phyloP scores from a whole-genome alignment of 2,888 invertebrate genomes.

The Synergus itoensis region DNA sequence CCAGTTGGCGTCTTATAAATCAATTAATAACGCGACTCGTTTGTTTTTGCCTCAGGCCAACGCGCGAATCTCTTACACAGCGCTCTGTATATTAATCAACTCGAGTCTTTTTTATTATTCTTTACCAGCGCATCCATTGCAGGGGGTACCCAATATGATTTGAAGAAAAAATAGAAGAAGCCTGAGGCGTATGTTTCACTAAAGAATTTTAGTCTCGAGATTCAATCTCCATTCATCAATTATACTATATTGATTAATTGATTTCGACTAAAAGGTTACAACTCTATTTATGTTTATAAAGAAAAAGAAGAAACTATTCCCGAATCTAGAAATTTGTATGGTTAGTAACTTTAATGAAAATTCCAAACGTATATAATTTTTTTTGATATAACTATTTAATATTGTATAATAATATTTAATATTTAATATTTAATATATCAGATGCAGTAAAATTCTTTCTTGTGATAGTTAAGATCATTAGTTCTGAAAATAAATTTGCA shows the following conservation, averaged over 20 bases:
- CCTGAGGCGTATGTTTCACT: conserved; percentile 31
- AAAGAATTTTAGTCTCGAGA: neutral
- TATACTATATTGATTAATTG: neutral
- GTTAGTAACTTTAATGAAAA: no score
- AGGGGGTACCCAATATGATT: conserved; percentile 49
- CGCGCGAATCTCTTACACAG: conserved; percentile 40
- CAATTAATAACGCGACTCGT: conserved; percentile 51
- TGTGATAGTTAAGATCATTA: conserved; percentile 46
- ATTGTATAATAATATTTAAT: no score
- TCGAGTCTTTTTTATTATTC: neutral
- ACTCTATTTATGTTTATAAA: neutral
- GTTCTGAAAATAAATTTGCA: conserved; percentile 51
- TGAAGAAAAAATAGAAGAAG: conserved; percentile 46
- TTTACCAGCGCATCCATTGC: conserved; percentile 42
- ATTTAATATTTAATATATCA: no score
- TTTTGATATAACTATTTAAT: neutral
- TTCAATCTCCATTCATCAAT: conserved; percentile 7
- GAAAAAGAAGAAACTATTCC: neutral
- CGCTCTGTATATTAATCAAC: conserved; percentile 12
- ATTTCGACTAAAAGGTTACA: neutral
- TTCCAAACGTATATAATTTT: no score
- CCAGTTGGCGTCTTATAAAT: conserved; percentile 51
- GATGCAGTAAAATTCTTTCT: no score
- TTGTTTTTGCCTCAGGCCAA: conserved; percentile 42
- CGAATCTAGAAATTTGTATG: neutral